A percentile compares a stretch with the other conserved stretches of the same genome.
Conservation (phyloP, 2,888 invertebrate species). For the Acrocyrtus sp. region DNA sequence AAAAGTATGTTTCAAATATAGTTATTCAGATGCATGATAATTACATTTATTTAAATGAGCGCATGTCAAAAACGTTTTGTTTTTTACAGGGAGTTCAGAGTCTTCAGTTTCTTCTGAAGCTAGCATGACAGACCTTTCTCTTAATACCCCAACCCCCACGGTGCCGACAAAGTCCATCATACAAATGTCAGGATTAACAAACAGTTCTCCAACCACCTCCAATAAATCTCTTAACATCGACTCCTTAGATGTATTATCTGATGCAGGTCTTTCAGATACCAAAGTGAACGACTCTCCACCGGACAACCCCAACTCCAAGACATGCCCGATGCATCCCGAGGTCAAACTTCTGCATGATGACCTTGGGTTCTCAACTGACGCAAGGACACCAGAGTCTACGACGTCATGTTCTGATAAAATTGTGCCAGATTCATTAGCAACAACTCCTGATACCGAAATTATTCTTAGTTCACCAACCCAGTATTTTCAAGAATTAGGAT, state of each 20-base stretch:
- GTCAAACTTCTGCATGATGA: neutral
- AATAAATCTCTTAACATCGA: slow-evolving; percentile 55
- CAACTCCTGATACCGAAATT: slow-evolving; percentile 35
- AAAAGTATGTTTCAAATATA: too few relatives aligned
- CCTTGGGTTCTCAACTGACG: slow-evolving; percentile 12
- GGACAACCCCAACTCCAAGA: slow-evolving; percentile 31
- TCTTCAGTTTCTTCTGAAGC: slow-evolving; percentile 23
- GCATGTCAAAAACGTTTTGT: too few relatives aligned
- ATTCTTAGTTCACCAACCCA: neutral
- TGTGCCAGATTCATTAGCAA: slow-evolving; percentile 27
- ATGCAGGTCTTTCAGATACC: slow-evolving; percentile 43
- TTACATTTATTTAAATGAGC: too few relatives aligned
- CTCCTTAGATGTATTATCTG: slow-evolving; percentile 52
- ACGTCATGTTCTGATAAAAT: slow-evolving; percentile 20
- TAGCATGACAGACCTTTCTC: neutral
- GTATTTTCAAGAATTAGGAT: neutral
- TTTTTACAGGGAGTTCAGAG: slow-evolving; percentile 20
- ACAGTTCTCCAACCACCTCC: slow-evolving; percentile 42
- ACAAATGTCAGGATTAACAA: neutral
- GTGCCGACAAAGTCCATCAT: neutral
- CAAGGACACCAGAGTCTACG: slow-evolving; percentile 28
- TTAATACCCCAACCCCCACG: neutral
- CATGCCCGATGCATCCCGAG: slow-evolving; percentile 23
- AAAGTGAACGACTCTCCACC: slow-evolving; percentile 40
- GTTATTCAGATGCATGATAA: too few relatives aligned